A percentile compares a stretch with the other conserved stretches of the same genome.
Evolutionary conservation across 2,888 invertebrate genomes (phyloP).

Genomic region (Notocelia uddmanniana): DNA sequence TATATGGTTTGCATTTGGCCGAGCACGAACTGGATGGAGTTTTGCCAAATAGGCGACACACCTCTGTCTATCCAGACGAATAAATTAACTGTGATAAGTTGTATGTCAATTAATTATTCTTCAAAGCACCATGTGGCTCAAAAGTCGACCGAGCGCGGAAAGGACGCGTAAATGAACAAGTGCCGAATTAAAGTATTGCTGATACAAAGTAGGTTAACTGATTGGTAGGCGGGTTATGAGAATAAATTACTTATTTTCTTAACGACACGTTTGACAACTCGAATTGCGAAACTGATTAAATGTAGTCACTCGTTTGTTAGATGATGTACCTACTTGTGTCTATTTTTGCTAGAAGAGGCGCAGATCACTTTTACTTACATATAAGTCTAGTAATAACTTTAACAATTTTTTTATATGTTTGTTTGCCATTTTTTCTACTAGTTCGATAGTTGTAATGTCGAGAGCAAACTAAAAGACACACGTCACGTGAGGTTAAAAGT

Average conservation of each 20-base stretch:
- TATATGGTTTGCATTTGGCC: conserved; percentile 54
- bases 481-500: not conserved
- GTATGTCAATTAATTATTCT: conserved; percentile 86
- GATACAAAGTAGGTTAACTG: conserved; percentile 50
- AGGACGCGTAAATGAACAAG: conserved; percentile 72
- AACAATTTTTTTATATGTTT: too few species aligned
- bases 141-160: conserved; percentile 61
- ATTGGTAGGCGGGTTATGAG: conserved; percentile 49
- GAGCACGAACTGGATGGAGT: conserved; percentile 61
- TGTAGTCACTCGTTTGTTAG: conserved; percentile 9
- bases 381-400: not conserved
- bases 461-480: not conserved
- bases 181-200: conserved; percentile 52
- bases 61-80: conserved; percentile 80
- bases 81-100: conserved; percentile 85
- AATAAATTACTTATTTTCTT: conserved; percentile 31
- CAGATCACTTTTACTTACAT: not conserved
- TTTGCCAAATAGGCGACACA: conserved; percentile 81
- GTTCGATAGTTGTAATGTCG: not conserved
- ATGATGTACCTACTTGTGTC: not conserved
- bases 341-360: not conserved
- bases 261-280: conserved; percentile 14
- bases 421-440: not conserved
- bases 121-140: conserved; percentile 83
- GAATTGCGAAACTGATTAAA: conserved; percentile 14